Conservation (phyloP, 2,888 invertebrate species). For the Lordiphosa fenestrarum region DNA sequence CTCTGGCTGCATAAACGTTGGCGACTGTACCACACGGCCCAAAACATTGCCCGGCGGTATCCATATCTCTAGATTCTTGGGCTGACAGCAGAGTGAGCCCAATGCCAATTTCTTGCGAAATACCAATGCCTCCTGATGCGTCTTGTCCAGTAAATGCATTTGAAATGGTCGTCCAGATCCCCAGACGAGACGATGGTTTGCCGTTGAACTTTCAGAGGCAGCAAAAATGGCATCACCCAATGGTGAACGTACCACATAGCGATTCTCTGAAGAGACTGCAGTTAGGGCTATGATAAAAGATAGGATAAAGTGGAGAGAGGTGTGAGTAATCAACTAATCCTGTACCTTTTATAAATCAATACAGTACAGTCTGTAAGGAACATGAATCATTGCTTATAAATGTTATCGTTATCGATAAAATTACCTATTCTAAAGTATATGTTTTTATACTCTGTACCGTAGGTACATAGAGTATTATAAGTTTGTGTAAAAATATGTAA, state of each 20-base stretch:
- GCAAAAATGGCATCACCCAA: constrained; percentile 88
- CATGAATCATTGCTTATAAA: too few relatives aligned
- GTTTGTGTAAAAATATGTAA: too few relatives aligned
- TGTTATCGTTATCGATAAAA: too few relatives aligned
- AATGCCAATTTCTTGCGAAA: constrained; percentile 87
- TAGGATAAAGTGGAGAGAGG: background rate
- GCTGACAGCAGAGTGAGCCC: constrained; percentile 86
- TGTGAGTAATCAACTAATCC: background rate
- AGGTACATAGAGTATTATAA: too few relatives aligned
- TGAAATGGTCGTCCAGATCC: constrained; percentile 86
- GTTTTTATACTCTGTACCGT: too few relatives aligned
- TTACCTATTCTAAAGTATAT: too few relatives aligned
- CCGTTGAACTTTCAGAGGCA: constrained; percentile 85
- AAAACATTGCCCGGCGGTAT: constrained; percentile 86
- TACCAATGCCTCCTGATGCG: constrained; percentile 90
- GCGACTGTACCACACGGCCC: constrained; percentile 86
- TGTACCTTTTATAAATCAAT: too few relatives aligned
- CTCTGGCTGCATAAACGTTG: constrained; percentile 84
- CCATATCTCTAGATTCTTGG: constrained; percentile 86
- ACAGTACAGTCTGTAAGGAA: too few relatives aligned
- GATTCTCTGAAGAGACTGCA: constrained; percentile 85
- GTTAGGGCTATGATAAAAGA: constrained; percentile 65
- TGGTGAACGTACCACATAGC: constrained; percentile 87
- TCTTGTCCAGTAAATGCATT: constrained; percentile 90
- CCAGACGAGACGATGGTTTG: constrained; percentile 85